Percentiles rank a stretch among this genome's conserved stretches.
phyloP scores from a whole-genome alignment of 2,113 vertebrate species.

The Madoqua kirkii region DNA sequence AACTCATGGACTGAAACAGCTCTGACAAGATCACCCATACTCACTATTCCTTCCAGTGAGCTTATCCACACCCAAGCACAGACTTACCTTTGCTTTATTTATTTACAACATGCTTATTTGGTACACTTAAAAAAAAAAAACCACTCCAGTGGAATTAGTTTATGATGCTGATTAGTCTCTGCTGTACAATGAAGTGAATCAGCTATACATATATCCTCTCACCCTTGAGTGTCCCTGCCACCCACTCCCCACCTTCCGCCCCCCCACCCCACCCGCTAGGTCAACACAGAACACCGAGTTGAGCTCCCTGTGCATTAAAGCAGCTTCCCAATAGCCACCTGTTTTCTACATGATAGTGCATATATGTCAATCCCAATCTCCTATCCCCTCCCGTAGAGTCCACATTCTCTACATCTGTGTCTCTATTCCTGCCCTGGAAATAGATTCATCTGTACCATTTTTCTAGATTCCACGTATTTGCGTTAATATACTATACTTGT shows the following conservation, averaged over 20 bases:
- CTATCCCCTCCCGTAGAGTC: fast-evolving
- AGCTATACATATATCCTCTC: background rate
- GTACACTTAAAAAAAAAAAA: background rate
- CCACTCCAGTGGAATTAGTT: background rate
- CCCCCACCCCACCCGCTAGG: background rate
- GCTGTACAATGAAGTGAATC: background rate
- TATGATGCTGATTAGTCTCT: background rate
- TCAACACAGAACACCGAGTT: background rate
- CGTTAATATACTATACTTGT: background rate
- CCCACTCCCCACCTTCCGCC: background rate
- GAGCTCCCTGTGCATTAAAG: background rate
- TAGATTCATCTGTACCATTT: background rate
- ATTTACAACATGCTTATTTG: background rate
- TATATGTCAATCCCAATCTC: background rate
- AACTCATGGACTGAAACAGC: background rate
- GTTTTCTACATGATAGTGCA: background rate
- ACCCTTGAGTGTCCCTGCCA: background rate
- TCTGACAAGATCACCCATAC: background rate
- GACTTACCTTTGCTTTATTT: background rate
- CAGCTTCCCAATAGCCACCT: background rate
- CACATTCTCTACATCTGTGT: background rate
- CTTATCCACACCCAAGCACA: background rate
- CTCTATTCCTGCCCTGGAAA: background rate
- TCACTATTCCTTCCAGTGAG: background rate
- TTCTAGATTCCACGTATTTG: background rate